These are phyloP conservation scores for Embiotoca jacksoni DNA, from an alignment of 2,113 vertebrate genomes.

Conservation along the genomic window DNA sequence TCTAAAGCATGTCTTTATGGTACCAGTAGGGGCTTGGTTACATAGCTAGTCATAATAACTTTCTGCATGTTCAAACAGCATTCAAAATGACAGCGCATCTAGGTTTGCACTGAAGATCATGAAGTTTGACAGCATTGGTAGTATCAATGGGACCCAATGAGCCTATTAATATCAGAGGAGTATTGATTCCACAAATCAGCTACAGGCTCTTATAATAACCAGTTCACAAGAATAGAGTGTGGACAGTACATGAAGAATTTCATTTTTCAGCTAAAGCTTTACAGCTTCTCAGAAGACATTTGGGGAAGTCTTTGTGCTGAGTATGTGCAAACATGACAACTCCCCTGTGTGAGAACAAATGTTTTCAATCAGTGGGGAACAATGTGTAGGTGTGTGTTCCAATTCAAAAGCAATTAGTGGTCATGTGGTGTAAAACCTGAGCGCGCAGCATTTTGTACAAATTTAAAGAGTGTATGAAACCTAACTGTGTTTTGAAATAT, in stretches of 20 bases:
- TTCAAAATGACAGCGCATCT: background rate
- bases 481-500: constrained; percentile 27
- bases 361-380: constrained; percentile 51
- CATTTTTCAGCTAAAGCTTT: constrained; percentile 26
- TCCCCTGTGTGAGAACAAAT: constrained; percentile 47
- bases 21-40: background rate
- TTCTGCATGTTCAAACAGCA: background rate
- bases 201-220: background rate
- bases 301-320: constrained; percentile 70
- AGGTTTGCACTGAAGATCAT: background rate
- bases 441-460: background rate
- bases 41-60: too few relatives aligned
- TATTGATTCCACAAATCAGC: background rate
- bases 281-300: constrained; percentile 60
- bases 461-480: constrained; percentile 18
- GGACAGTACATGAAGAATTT: background rate
- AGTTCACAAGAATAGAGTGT: background rate
- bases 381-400: constrained; percentile 24
- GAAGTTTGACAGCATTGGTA: background rate
- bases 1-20: background rate
- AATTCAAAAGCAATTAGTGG: constrained; percentile 33
- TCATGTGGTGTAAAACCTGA: constrained; percentile 20
- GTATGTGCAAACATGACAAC: constrained; percentile 53
- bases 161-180: background rate
- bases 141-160: background rate